Evolutionary conservation across 2,113 vertebrate species (phyloP).

Genomic region (Callaeas wilsoni): DNA sequence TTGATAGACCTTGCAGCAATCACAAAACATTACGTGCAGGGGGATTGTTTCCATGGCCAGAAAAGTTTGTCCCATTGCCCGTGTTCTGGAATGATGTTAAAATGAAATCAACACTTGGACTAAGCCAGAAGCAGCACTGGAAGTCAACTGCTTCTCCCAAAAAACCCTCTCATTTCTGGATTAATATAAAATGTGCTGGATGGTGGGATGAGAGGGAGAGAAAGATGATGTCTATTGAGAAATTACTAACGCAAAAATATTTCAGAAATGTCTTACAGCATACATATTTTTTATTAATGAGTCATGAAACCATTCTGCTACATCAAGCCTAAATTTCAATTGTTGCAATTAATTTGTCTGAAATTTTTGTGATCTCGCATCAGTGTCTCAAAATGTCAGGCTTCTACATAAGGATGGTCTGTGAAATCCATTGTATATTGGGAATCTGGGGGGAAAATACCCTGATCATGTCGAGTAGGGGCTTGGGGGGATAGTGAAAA

Average conservation of each 20-base stretch:
- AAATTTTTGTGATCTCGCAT: background rate
- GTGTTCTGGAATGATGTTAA: background rate
- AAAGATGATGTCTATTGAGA: background rate
- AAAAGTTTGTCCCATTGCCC: fast-evolving
- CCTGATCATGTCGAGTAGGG: fast-evolving
- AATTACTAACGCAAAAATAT: background rate
- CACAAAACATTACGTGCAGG: fast-evolving
- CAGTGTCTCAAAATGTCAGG: background rate
- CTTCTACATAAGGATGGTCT: background rate
- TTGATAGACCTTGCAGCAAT: background rate
- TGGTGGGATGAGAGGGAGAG: background rate
- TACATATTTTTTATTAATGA: background rate
- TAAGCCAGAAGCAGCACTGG: background rate
- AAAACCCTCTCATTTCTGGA: background rate
- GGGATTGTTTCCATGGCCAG: background rate
- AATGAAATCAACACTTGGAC: background rate
- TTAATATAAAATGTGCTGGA: background rate
- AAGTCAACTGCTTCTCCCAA: background rate
- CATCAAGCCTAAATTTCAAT: fast-evolving
- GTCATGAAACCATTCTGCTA: background rate
- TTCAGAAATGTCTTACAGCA: fast-evolving
- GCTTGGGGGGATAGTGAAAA: background rate
- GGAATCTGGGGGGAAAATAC: background rate
- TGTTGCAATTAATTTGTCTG: background rate
- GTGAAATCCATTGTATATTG: background rate